phyloP scores from a whole-genome alignment of 2,888 invertebrate species.

The Lordiphosa fenestrarum region DNA sequence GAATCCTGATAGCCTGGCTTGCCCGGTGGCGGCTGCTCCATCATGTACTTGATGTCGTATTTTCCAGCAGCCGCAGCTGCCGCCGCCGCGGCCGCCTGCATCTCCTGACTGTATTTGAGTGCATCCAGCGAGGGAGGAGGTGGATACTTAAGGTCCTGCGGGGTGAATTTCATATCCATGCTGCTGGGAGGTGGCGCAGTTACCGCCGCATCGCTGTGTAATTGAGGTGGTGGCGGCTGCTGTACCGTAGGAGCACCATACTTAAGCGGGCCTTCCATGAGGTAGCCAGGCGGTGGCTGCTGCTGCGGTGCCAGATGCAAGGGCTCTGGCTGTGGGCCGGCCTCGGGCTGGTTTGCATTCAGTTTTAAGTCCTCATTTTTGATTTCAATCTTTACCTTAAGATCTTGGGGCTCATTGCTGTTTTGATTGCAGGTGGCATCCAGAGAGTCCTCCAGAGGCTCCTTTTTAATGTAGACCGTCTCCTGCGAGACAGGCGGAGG shows the following conservation, averaged over 20 bases:
- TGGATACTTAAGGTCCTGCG: slow-evolving; percentile 81
- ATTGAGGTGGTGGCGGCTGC: slow-evolving; percentile 58
- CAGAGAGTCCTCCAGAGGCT: slow-evolving; percentile 80
- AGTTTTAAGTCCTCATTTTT: slow-evolving; percentile 79
- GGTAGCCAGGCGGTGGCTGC: slow-evolving; percentile 66
- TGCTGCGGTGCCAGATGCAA: slow-evolving; percentile 58
- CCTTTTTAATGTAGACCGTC: slow-evolving; percentile 83
- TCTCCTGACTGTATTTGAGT: slow-evolving; percentile 78
- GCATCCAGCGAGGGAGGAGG: slow-evolving; percentile 76
- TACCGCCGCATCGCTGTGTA: slow-evolving; percentile 57
- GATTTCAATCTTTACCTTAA: slow-evolving; percentile 87
- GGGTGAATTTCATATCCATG: slow-evolving; percentile 78
- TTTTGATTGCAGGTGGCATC: slow-evolving; percentile 80
- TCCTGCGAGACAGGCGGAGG: slow-evolving; percentile 77
- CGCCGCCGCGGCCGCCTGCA: slow-evolving; percentile 78
- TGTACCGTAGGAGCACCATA: slow-evolving; percentile 65
- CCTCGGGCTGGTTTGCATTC: slow-evolving; percentile 20
- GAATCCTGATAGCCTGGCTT: slow-evolving; percentile 74
- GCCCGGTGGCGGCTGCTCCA: slow-evolving; percentile 68
- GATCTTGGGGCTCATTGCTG: slow-evolving; percentile 85
- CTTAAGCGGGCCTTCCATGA: slow-evolving; percentile 76
- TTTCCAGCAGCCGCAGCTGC: slow-evolving; percentile 74
- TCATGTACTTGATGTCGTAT: slow-evolving; percentile 80
- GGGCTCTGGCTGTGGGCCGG: slow-evolving; percentile 70
- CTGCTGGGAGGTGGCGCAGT: slow-evolving; percentile 36